These are phyloP conservation scores for Drosophila takahashii DNA, from an alignment of 1,140 invertebrate genomes.

Conservation along the genomic window DNA sequence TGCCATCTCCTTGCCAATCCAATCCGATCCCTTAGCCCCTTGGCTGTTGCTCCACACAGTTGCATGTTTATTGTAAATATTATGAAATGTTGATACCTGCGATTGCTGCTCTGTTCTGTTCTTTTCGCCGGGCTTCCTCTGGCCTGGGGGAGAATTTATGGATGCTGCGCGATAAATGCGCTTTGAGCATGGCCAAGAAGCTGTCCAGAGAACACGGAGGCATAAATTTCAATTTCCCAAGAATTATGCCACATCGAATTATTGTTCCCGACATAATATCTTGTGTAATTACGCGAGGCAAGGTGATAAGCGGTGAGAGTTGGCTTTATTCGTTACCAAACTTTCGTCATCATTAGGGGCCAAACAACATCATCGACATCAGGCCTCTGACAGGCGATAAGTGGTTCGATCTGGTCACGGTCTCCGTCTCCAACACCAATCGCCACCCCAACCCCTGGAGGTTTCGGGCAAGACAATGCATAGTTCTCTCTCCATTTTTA, in stretches of 20 bases:
- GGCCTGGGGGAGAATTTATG: constrained; percentile 69
- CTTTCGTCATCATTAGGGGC: constrained; percentile 44
- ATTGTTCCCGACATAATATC: constrained; percentile 75
- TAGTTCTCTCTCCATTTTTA: constrained; percentile 40
- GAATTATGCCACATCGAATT: constrained; percentile 79
- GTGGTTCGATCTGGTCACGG: constrained; percentile 62
- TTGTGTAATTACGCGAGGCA: constrained; percentile 68
- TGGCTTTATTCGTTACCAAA: neutral
- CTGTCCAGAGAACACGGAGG: constrained; percentile 37
- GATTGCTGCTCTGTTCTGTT: constrained; percentile 44
- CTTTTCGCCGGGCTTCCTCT: constrained; percentile 27
- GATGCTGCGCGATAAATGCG: constrained; percentile 79
- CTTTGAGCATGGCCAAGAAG: constrained; percentile 63
- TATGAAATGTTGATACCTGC: constrained; percentile 82
- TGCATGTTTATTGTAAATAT: constrained; percentile 84
- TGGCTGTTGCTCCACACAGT: constrained; percentile 49
- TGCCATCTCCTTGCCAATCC: constrained; percentile 2
- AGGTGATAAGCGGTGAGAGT: constrained; percentile 72
- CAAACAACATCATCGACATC: constrained; percentile 72
- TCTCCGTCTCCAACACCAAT: constrained; percentile 8
- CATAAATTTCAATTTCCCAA: constrained; percentile 78
- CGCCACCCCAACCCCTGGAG: constrained; percentile 20
- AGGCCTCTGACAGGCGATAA: constrained; percentile 76
- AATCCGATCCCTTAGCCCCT: constrained; percentile 6
- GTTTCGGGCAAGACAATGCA: constrained; percentile 68